phyloP scores from a whole-genome alignment of 2,797 vertebrate genomes.

The Semaprochilodus insignis region DNA sequence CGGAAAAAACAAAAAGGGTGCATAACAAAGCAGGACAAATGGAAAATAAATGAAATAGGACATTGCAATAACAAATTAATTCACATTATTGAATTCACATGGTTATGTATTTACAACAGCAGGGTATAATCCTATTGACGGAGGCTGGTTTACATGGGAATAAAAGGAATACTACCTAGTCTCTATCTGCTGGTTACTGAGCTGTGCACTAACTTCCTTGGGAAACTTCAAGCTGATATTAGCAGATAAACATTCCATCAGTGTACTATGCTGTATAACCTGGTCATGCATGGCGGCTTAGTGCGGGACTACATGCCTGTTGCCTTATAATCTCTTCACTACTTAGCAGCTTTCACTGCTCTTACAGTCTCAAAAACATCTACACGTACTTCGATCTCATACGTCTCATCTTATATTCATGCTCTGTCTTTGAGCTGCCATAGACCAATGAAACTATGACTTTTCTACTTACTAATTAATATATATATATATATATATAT shows the following conservation, averaged over 20 bases:
- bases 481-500: no score
- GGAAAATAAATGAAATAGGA: slow-evolving; percentile 18
- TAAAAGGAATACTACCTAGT: background rate
- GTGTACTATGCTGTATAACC: slow-evolving; percentile 54
- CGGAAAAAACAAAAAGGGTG: slow-evolving; percentile 65
- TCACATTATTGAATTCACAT: slow-evolving; percentile 5
- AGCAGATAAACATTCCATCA: slow-evolving; percentile 55
- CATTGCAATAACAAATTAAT: background rate
- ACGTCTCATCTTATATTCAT: background rate
- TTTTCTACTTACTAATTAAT: no score
- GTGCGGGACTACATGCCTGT: slow-evolving; percentile 62
- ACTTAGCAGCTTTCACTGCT: slow-evolving; percentile 26
- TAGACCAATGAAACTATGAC: background rate
- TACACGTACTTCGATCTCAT: background rate
- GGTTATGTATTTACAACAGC: background rate
- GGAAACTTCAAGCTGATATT: slow-evolving; percentile 15
- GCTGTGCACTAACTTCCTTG: background rate
- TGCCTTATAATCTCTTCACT: slow-evolving; percentile 69
- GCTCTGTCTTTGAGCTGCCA: no score
- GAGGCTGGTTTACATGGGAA: background rate
- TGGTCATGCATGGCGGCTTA: slow-evolving; percentile 78
- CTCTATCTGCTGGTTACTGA: background rate
- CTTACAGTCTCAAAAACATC: background rate
- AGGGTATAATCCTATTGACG: no score
- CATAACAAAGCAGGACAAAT: slow-evolving; percentile 43